Evolutionary conservation across 2,888 invertebrate genomes (phyloP), one percentile per base, ranked within the genome.

Genomic region (Tetanocera ferruginea): DNA sequence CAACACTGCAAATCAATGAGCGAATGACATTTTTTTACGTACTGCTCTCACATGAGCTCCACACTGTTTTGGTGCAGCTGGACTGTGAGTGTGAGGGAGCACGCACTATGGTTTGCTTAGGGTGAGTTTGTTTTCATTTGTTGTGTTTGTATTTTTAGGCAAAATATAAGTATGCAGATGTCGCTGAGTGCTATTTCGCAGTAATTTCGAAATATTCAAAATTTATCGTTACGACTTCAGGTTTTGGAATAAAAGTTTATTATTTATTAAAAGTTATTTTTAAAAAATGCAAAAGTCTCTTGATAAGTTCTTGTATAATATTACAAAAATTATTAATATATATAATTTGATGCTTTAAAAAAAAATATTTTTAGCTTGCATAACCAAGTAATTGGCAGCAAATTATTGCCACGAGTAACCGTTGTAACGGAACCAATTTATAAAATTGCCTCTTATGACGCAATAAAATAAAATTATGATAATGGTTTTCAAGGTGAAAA

Each of bases 1-100:
- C 75, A 67, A 66, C 67, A 67, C 75, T 75, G 75, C 34, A 66
- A 66, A 62, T 76, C 28, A 43, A 51, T 76, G 66, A 60, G 57
- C 60, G 49, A 52, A 11, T 17, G 49, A 51, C 17, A 28, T 60
- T 60, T 60, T 25, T 60, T 60, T 60, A n/a, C 37, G 19, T 9
- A n/a, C 43, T 23, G 5, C 49, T 43, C 67, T 34, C 67, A 19
- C 37, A 4, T 23, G 19, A 6, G 17, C 37, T 28, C 6, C 28
- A 11, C 17, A 17, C 64, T 43, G 5, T 67, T 5, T 43, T 14
- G 28, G 60, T 28, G 25, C 23, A 14, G 28, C 4, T 11, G 14
- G 69, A 19, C 23, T 51, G 72, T 37, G 25, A 69, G 69, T 28
- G 67, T 19, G 67, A 69, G 49, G 14, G 51, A 69, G 69, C 23